These are phyloP conservation scores for Nycticryphes semicollaris DNA, from an alignment of 2,113 vertebrate genomes.

Conservation along the genomic window DNA sequence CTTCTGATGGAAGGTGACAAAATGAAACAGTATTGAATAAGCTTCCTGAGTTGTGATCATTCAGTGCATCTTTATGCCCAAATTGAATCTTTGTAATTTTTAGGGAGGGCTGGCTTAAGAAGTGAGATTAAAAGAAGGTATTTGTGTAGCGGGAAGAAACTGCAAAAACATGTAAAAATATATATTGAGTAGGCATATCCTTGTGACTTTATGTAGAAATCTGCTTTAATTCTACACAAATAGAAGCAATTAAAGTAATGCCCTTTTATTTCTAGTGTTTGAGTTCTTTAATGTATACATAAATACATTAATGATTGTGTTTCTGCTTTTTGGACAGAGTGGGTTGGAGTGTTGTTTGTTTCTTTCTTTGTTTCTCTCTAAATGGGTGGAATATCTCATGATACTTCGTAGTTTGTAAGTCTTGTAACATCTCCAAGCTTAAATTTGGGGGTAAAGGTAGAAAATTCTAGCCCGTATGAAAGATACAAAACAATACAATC, in stretches of 20 bases:
- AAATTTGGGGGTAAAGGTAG: neutral
- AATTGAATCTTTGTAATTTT: too few relatives aligned
- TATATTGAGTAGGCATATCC: neutral
- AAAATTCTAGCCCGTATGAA: neutral
- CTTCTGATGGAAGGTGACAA: neutral
- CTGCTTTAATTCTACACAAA: neutral
- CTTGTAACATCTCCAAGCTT: neutral
- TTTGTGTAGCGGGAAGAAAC: neutral
- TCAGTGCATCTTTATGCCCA: neutral
- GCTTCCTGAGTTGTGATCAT: rapidly evolving
- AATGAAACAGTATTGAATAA: too few relatives aligned
- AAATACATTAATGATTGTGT: neutral
- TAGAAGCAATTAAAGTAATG: neutral
- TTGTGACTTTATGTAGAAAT: neutral
- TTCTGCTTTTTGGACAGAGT: neutral
- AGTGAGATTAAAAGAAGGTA: neutral
- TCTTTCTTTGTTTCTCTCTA: neutral
- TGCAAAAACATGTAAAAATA: neutral
- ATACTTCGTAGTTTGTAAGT: neutral
- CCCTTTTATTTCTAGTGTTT: neutral
- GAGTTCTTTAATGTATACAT: neutral
- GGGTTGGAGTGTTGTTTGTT: neutral
- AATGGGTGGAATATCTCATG: neutral
- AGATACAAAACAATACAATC: neutral
- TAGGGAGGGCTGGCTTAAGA: neutral